Evolutionary conservation across 2,797 vertebrate genomes (phyloP).

Genomic region (Todus mexicanus): DNA sequence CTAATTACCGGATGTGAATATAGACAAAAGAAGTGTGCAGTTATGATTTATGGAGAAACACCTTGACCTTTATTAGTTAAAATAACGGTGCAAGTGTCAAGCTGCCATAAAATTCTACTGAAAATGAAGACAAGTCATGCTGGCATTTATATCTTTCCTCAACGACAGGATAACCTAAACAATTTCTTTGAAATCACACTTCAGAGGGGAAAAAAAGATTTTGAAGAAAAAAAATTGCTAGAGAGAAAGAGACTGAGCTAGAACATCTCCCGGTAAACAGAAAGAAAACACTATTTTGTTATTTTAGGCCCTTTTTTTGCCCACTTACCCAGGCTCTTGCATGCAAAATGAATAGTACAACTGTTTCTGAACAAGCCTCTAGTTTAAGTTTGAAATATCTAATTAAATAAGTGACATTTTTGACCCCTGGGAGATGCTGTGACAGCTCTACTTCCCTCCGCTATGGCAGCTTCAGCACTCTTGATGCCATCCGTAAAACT

Average conservation of each 20-base stretch:
- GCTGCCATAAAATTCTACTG: conserved; percentile 32
- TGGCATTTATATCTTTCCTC: conserved; percentile 24
- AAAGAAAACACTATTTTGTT: not conserved
- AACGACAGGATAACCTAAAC: conserved; percentile 4
- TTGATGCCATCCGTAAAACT: fast-evolving
- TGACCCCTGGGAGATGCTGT: not conserved
- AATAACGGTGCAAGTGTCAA: conserved; percentile 48
- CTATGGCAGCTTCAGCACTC: fast-evolving
- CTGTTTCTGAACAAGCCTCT: not conserved
- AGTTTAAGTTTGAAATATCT: not conserved
- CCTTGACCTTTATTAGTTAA: conserved; percentile 67
- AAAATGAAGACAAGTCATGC: conserved; percentile 26
- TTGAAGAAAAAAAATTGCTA: not conserved
- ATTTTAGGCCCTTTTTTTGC: not conserved
- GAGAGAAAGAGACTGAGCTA: not conserved
- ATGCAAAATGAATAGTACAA: not conserved
- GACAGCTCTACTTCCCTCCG: not conserved
- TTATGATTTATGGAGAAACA: conserved; percentile 67
- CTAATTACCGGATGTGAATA: conserved; percentile 53
- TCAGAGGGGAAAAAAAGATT: not conserved
- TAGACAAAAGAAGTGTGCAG: conserved; percentile 54
- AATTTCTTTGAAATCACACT: conserved; percentile 13
- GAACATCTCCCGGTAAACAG: not conserved
- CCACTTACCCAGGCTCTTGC: not conserved
- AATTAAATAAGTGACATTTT: not conserved